These are phyloP conservation scores for Acipenser oxyrinchus DNA, from an alignment of 2,797 vertebrate genomes.

Conservation along the genomic window DNA sequence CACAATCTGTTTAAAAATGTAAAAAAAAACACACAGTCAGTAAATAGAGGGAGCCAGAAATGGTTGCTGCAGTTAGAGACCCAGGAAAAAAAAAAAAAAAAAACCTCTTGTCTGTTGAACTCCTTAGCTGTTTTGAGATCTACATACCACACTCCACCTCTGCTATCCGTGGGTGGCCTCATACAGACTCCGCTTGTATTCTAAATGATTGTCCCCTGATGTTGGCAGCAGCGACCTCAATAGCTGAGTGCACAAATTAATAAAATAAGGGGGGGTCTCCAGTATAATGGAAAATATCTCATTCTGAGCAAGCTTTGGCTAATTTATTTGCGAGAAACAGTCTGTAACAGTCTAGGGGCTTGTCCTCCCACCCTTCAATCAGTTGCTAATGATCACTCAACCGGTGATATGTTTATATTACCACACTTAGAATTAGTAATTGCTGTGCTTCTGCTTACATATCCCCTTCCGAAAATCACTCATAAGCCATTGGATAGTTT, in stretches of 20 bases:
- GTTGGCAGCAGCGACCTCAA: slow-evolving; percentile 11
- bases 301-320: too few species aligned
- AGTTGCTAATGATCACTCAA: too few species aligned
- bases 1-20: slow-evolving; percentile 35
- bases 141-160: slow-evolving; percentile 71
- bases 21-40: not conserved
- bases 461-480: too few species aligned
- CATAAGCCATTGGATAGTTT: too few species aligned
- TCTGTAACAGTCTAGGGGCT: too few species aligned
- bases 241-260: not conserved
- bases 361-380: too few species aligned
- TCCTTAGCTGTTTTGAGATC: slow-evolving; percentile 49
- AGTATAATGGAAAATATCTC: too few species aligned
- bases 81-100: not conserved
- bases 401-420: too few species aligned
- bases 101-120: slow-evolving; percentile 49
- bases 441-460: too few species aligned
- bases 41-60: slow-evolving; percentile 8
- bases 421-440: too few species aligned
- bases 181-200: slow-evolving; percentile 54
- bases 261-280: too few species aligned
- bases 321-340: too few species aligned
- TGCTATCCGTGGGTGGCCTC: slow-evolving; percentile 67
- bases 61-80: not conserved
- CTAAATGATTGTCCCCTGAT: slow-evolving; percentile 16